Percentiles rank a stretch among this genome's conserved stretches.
Conservation (phyloP, 2,113 vertebrate genomes). For the Crocuta crocuta region DNA sequence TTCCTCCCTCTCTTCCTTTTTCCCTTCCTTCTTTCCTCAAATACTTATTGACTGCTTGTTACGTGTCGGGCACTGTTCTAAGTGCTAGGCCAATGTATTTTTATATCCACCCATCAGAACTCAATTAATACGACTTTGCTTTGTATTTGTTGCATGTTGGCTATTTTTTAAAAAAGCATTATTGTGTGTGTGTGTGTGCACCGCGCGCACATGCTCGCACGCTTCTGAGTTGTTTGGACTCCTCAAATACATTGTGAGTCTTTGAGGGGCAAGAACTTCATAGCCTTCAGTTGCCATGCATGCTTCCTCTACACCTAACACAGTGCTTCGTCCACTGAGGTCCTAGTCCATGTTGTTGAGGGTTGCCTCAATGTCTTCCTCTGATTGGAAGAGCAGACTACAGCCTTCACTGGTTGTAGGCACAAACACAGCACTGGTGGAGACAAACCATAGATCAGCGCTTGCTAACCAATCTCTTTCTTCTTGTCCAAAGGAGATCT, state of each 20-base stretch:
- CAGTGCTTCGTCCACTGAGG: accelerated
- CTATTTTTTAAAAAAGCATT: neutral
- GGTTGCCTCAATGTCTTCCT: neutral
- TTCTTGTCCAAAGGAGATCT: constrained; percentile 91
- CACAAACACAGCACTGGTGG: neutral
- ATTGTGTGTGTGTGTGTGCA: neutral
- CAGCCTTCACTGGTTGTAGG: neutral
- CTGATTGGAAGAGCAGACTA: neutral
- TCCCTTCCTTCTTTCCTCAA: neutral
- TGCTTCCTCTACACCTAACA: neutral
- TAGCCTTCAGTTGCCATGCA: neutral
- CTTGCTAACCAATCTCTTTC: neutral
- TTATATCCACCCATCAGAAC: neutral
- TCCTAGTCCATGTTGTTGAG: neutral
- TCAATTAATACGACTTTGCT: neutral
- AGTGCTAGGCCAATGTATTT: neutral
- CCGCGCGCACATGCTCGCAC: no score
- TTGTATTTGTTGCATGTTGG: neutral
- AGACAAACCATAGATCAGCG: neutral
- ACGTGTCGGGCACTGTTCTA: neutral
- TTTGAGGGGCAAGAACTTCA: neutral
- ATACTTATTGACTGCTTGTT: neutral
- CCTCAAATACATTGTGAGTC: neutral
- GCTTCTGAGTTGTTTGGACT: neutral
- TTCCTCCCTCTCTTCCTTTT: neutral